These are phyloP conservation scores for human (Homo sapiens) DNA, from an alignment of 2,113 vertebrate genomes.

Conservation along the genomic window DNA sequence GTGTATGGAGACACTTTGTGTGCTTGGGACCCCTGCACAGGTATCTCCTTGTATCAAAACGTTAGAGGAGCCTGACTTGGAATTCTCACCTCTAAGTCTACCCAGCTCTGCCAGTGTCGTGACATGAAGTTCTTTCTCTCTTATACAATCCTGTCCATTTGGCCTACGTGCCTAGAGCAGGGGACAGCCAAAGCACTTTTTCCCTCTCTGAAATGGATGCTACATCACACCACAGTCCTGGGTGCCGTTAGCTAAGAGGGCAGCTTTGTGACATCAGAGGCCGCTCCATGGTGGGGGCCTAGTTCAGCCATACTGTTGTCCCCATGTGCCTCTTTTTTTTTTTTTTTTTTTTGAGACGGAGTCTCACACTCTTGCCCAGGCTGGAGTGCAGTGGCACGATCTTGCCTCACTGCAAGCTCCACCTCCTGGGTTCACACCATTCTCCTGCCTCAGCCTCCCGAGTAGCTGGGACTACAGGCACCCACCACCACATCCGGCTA, in stretches of 20 bases:
- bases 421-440: too few species aligned
- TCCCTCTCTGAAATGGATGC: not conserved
- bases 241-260: not conserved
- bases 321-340: not conserved
- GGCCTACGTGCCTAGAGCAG: not conserved
- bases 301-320: not conserved
- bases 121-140: not conserved
- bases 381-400: too few species aligned
- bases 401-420: too few species aligned
- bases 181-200: not conserved
- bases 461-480: too few species aligned
- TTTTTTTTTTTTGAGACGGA: too few species aligned
- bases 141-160: not conserved
- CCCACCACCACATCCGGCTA: too few species aligned
- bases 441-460: too few species aligned
- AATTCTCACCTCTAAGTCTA: not conserved
- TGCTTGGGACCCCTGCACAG: not conserved
- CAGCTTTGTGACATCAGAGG: not conserved
- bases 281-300: rapidly evolving
- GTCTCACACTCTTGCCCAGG: too few species aligned
- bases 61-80: not conserved
- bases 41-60: not conserved
- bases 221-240: not conserved
- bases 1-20: not conserved
- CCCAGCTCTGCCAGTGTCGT: not conserved